Percentiles rank a stretch among this genome's conserved stretches.
phyloP scores from a whole-genome alignment of 2,797 vertebrate genomes.

The Pangasius larnaudii region DNA sequence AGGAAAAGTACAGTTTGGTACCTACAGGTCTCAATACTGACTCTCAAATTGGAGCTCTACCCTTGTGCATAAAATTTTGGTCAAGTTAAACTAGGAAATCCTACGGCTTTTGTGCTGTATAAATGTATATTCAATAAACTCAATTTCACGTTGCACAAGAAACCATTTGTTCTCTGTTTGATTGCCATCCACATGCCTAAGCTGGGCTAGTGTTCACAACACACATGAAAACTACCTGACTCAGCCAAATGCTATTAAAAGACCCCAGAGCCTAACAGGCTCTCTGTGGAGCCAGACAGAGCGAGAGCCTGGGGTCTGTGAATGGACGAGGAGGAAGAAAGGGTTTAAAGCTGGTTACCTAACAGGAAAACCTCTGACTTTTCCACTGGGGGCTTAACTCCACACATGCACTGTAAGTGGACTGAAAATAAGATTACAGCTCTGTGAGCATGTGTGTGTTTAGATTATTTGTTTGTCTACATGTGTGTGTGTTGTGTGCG shows the following conservation, averaged over 20 bases:
- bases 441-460: slow-evolving; percentile 54
- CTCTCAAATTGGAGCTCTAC: neutral
- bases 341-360: slow-evolving; percentile 67
- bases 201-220: slow-evolving; percentile 56
- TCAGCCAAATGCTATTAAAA: slow-evolving; percentile 77
- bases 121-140: neutral
- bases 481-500: slow-evolving; percentile 22
- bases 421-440: slow-evolving; percentile 76
- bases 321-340: slow-evolving; percentile 65
- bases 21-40: neutral
- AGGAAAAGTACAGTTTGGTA: neutral
- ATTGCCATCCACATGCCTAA: slow-evolving; percentile 60
- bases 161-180: slow-evolving; percentile 7
- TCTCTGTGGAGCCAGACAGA: slow-evolving; percentile 46
- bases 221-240: slow-evolving; percentile 70
- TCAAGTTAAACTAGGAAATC: too few species aligned
- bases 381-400: slow-evolving; percentile 70
- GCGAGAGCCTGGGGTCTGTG: slow-evolving; percentile 57
- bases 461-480: slow-evolving; percentile 31
- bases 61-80: neutral
- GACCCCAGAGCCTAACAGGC: slow-evolving; percentile 59
- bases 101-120: too few species aligned
- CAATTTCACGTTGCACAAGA: neutral
- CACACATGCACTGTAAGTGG: slow-evolving; percentile 72
- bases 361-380: slow-evolving; percentile 66